Evolutionary conservation across 2,797 vertebrate genomes (phyloP), one percentile per base, ranked within the genome.

Genomic region (Sebastes glaucus): DNA sequence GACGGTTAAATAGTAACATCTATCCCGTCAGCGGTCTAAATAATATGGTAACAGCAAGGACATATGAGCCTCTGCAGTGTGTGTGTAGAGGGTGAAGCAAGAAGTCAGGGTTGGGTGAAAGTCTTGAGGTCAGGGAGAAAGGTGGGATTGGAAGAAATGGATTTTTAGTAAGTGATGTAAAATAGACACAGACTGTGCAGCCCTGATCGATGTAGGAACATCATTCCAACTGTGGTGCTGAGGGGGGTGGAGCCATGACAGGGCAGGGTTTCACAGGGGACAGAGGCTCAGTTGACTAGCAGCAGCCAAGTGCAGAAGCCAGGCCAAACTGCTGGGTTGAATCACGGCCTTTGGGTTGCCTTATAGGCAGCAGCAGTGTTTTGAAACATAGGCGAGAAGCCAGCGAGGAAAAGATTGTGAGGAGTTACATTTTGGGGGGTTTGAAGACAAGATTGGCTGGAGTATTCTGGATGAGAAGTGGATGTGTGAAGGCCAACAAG

Each of bases 1-100:
- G 63, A 70, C 55, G 42, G 16, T 70, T 77, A 70, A 80, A 78
- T 27, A 59, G 52, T 11, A 78, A 52, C 35, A 56, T 70, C n/a
- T 14, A 59, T 68, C n/a, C 57, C 30, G 16, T 65, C 63, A 76
- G 53, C 11, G 22, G 71, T 46, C n/a, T 30, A 10, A 62, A 74
- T 42, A 20, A 60, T 27, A 42, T 25, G 14, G 9, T n/a, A 35
- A 42, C 23, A 56, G 25, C 66, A 71, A 75, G 42, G 22, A 38
- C 30, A 9, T 5, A 9, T 5, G 2, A n/a, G 65, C 20, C 13
- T 28, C n/a, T 59, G 33, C 13, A 59, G 60, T 55, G 25, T 61
- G 30, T 61, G 30, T 60, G 18, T 9, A 13, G 25, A 6, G 30
- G 18, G 27, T 55, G 28, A 20, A 46, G 28, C 23, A 23, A 56